Evolutionary conservation across 2,113 vertebrate genomes (phyloP).

Genomic region (Trogon melanurus): DNA sequence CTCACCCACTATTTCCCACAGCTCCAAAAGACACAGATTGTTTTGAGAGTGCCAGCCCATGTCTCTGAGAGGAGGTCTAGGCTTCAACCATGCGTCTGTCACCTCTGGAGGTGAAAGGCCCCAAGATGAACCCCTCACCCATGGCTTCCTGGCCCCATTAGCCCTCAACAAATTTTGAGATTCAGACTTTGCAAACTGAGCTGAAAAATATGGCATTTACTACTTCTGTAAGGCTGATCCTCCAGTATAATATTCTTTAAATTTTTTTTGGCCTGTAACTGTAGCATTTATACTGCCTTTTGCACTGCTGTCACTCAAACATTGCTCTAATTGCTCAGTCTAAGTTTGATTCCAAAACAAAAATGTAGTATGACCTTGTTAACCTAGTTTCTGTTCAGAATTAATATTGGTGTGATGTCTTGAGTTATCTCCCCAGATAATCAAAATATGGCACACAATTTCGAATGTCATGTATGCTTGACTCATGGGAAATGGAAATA

Average conservation of each 20-base stretch:
- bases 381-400: slow-evolving; percentile 25
- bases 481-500: slow-evolving; percentile 37
- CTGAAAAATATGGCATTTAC: neutral
- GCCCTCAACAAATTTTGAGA: neutral
- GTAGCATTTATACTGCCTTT: neutral
- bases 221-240: neutral
- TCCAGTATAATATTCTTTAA: neutral
- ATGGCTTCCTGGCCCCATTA: neutral
- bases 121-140: fast-evolving
- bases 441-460: slow-evolving; percentile 26
- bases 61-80: too few relatives aligned
- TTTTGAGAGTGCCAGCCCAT: neutral
- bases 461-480: slow-evolving; percentile 35
- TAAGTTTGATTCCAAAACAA: neutral
- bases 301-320: neutral
- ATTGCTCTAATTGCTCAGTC: neutral
- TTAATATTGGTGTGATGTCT: slow-evolving; percentile 19
- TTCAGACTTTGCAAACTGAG: neutral
- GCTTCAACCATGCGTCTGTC: neutral
- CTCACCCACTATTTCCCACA: fast-evolving
- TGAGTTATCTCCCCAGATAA: slow-evolving; percentile 30
- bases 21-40: neutral
- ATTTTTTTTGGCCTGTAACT: neutral
- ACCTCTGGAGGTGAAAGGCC: neutral
- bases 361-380: slow-evolving; percentile 13